A percentile compares a stretch with the other conserved stretches of the same genome.
These are phyloP conservation scores for Hoplodrina ambigua DNA, from an alignment of 2,888 invertebrate genomes.

Conservation along the genomic window DNA sequence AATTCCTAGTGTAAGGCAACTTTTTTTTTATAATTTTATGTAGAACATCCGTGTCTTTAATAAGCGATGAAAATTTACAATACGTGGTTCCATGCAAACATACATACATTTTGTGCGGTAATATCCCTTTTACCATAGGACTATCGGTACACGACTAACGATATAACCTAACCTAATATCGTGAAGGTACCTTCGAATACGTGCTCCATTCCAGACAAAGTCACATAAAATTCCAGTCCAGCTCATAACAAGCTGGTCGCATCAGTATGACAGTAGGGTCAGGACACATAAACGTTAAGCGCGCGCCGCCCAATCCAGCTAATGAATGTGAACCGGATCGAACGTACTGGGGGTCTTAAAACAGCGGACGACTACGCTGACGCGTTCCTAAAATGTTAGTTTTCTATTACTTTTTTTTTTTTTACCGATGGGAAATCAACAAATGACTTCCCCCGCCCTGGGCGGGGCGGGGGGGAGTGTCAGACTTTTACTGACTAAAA, in stretches of 20 bases:
- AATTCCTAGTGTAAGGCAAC: no score
- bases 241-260: conserved; percentile 40
- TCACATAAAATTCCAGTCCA: conserved; percentile 25
- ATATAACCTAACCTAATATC: not conserved
- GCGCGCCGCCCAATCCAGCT: conserved; percentile 62
- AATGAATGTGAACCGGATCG: conserved; percentile 68
- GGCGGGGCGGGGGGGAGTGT: no score
- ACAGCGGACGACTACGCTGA: conserved; percentile 6
- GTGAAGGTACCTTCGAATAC: not conserved
- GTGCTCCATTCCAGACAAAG: conserved; percentile 11
- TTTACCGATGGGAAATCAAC: no score
- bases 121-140: no score
- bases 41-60: no score
- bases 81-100: no score
- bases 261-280: conserved; percentile 58
- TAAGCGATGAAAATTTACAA: no score
- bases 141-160: not conserved
- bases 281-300: conserved; percentile 59
- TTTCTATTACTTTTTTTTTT: no score
- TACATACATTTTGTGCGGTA: no score
- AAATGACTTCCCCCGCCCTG: no score
- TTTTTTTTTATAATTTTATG: no score
- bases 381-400: not conserved
- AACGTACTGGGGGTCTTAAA: conserved; percentile 35
- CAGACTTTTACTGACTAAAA: no score